Evolutionary conservation across 2,113 vertebrate genomes (phyloP), one percentile per base, ranked within the genome.

Genomic region (Mormyrus lacerda): DNA sequence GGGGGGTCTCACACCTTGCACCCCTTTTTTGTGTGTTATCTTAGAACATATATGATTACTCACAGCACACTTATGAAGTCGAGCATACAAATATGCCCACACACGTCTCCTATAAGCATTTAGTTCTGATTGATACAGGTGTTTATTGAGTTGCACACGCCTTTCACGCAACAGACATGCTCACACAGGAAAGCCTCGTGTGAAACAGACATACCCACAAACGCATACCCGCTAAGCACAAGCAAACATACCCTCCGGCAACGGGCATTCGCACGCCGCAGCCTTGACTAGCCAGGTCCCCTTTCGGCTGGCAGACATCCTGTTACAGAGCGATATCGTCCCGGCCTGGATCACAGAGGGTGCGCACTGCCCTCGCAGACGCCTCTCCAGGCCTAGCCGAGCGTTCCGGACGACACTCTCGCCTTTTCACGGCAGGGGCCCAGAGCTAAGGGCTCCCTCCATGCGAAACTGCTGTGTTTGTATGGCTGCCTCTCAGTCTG

Each of bases 1-100:
- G 93, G 92, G 91, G 91, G 91, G 93, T 92, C 92, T 93, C 92
- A 89, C 90, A 82, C 85, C 45, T 90, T 89, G 86, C 92, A 92
- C 92, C 65, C 83, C 17, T 55, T 88, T 88, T 76, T 19, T 24
- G 76, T 53, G 35, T 58, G 88, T 83, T 55, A 45, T 89, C 88
- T 84, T 89, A 73, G 45, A 73, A 76, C 87, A 82, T 53, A 88
- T 51, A 83, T 79, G 24, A 51, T 53, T 89, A 87, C 61, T 21
- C 85, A 48, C 27, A 58, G 76, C 24, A 83, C 73, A 51, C 50
- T 88, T 45, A 51, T n/a, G 13, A 86, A 35, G 13, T 50, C 48
- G 61, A 35, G 61, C 21, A 76, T 48, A 76, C 65, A 76, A 50
- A 47, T 11, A 39, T 39, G 15, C 69, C 31, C 69, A 76, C 45